These are phyloP conservation scores for Zeugodacus cucurbitae DNA, from an alignment of 1,140 invertebrate genomes.

Conservation along the genomic window DNA sequence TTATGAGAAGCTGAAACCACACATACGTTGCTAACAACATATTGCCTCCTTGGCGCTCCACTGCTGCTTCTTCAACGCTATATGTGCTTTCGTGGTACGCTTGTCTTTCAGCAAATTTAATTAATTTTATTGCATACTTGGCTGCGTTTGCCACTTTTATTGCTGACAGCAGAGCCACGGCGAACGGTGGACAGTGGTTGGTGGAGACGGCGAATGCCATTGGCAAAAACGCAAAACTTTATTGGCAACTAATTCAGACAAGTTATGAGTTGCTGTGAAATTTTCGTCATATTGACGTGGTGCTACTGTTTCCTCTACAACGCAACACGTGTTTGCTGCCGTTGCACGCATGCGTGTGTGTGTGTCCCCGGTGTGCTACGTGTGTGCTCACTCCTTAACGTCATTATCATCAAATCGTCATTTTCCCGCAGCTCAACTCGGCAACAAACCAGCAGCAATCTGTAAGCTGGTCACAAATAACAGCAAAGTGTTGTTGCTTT, in stretches of 20 bases:
- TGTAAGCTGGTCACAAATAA: background rate
- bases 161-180: background rate
- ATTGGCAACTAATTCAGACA: constrained; percentile 27
- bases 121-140: constrained; percentile 41
- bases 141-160: background rate
- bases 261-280: background rate
- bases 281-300: background rate
- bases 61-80: background rate
- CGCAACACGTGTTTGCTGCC: no score
- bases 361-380: background rate
- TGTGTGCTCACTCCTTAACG: constrained; percentile 20
- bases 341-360: background rate
- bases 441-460: background rate
- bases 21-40: background rate
- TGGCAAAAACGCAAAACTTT: background rate
- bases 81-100: background rate
- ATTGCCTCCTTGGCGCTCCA: background rate
- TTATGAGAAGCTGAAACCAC: background rate
- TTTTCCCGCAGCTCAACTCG: background rate
- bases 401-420: constrained; percentile 33
- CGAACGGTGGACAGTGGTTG: no score
- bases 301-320: background rate
- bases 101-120: constrained; percentile 39
- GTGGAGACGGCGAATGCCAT: no score
- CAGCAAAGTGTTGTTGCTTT: background rate